A percentile compares a stretch with the other conserved stretches of the same genome.
Evolutionary conservation across 2,113 vertebrate genomes (phyloP).

Genomic region (Takifugu bimaculatus): DNA sequence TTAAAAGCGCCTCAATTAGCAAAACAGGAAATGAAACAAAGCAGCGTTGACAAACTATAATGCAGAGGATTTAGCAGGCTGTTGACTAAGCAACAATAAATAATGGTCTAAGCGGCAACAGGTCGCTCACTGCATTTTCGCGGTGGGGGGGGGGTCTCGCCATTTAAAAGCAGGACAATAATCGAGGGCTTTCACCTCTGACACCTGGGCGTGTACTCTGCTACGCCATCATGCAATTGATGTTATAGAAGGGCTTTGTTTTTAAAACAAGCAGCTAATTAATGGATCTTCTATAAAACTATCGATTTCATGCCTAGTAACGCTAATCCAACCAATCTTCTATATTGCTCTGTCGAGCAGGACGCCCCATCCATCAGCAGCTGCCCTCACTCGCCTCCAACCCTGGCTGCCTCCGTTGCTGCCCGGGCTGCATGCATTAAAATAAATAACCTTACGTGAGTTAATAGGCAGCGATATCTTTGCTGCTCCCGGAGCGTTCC

Average conservation of each 20-base stretch:
- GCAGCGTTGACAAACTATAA: too few relatives aligned
- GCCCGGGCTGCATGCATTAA: neutral
- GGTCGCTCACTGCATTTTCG: too few relatives aligned
- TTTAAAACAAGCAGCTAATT: slow-evolving; percentile 10
- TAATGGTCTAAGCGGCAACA: too few relatives aligned
- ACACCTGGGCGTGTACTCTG: neutral
- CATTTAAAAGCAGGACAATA: too few relatives aligned
- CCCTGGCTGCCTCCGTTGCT: neutral
- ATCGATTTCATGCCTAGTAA: neutral
- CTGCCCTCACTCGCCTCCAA: neutral
- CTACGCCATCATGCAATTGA: neutral
- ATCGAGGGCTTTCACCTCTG: neutral
- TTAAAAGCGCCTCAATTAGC: too few relatives aligned
- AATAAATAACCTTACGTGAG: neutral
- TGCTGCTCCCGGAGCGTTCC: slow-evolving; percentile 31
- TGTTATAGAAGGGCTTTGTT: neutral
- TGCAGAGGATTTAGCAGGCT: too few relatives aligned
- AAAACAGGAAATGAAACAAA: too few relatives aligned
- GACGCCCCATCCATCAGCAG: slow-evolving; percentile 4
- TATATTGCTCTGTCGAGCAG: slow-evolving; percentile 1
- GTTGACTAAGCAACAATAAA: too few relatives aligned
- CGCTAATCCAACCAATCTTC: slow-evolving; percentile 1
- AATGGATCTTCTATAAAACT: neutral
- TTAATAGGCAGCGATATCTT: slow-evolving; percentile 30
- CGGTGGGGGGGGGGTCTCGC: too few relatives aligned